These are phyloP conservation scores for Eretmocerus hayati DNA, from an alignment of 2,888 invertebrate genomes.

Conservation along the genomic window DNA sequence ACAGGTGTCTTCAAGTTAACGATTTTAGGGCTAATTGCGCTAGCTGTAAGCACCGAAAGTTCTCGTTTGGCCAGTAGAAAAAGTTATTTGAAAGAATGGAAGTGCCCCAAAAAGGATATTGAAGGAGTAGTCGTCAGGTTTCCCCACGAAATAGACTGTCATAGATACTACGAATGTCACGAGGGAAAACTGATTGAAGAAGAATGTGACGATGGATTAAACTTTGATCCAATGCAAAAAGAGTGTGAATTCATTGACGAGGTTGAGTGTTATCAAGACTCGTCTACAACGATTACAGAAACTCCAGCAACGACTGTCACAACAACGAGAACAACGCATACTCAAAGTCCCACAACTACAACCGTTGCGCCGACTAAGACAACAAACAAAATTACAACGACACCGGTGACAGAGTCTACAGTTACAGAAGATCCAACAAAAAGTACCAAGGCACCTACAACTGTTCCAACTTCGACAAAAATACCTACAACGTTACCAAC, in stretches of 20 bases:
- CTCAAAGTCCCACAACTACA: background rate
- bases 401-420: background rate
- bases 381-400: too few species aligned
- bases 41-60: too few species aligned
- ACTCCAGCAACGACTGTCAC: background rate
- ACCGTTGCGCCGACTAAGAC: background rate
- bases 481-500: too few species aligned
- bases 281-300: background rate
- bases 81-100: background rate
- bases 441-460: background rate
- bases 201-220: slow-evolving; percentile 1
- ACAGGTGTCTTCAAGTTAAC: too few species aligned
- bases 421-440: background rate
- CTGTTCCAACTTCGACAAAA: background rate
- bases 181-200: slow-evolving; percentile 1
- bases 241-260: slow-evolving; percentile 1
- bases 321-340: background rate
- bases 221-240: slow-evolving; percentile 3
- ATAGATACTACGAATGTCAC: slow-evolving; percentile 12
- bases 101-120: slow-evolving; percentile 1
- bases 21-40: too few species aligned
- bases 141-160: slow-evolving; percentile 15
- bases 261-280: background rate
- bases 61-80: too few species aligned
- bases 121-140: background rate